A percentile compares a stretch with the other conserved stretches of the same genome.
phyloP scores from a whole-genome alignment of 2,113 vertebrate genomes.

The Dipodomys merriami region DNA sequence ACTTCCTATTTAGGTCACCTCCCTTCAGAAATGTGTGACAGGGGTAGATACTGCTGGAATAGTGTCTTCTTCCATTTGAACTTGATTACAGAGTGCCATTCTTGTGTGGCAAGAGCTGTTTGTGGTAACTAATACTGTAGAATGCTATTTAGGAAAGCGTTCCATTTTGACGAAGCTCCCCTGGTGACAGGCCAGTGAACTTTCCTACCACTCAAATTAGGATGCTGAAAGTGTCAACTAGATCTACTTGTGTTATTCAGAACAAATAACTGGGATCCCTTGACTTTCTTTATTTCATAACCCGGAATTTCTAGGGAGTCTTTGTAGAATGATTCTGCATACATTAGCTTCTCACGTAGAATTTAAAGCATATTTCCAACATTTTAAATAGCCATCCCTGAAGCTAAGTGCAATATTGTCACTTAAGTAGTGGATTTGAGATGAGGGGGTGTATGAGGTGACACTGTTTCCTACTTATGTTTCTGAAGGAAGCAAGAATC shows the following conservation, averaged over 20 bases:
- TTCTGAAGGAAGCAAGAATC: conserved; percentile 46
- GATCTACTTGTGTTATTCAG: background rate
- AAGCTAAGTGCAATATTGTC: background rate
- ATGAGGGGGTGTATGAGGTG: background rate
- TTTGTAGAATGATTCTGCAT: conserved; percentile 41
- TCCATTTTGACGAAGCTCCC: conserved; percentile 7
- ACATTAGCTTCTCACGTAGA: conserved; percentile 17
- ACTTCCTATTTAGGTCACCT: conserved; percentile 66
- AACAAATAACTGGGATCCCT: background rate
- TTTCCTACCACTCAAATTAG: background rate
- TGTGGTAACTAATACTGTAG: background rate
- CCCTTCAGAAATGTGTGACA: conserved; percentile 62
- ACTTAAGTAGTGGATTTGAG: conserved; percentile 5
- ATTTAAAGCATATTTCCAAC: conserved; percentile 16
- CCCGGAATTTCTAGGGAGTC: background rate
- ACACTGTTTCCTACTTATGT: background rate
- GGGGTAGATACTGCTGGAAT: conserved; percentile 1
- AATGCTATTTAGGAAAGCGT: conserved; percentile 53
- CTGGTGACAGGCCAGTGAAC: background rate
- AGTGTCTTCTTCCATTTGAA: conserved; percentile 45
- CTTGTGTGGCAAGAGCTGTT: conserved; percentile 40
- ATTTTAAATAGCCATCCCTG: conserved; percentile 32
- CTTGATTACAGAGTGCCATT: conserved; percentile 55
- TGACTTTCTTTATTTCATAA: conserved; percentile 41
- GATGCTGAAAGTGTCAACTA: background rate